phyloP scores from a whole-genome alignment of 2,113 vertebrate species.

The Panthera tigris region DNA sequence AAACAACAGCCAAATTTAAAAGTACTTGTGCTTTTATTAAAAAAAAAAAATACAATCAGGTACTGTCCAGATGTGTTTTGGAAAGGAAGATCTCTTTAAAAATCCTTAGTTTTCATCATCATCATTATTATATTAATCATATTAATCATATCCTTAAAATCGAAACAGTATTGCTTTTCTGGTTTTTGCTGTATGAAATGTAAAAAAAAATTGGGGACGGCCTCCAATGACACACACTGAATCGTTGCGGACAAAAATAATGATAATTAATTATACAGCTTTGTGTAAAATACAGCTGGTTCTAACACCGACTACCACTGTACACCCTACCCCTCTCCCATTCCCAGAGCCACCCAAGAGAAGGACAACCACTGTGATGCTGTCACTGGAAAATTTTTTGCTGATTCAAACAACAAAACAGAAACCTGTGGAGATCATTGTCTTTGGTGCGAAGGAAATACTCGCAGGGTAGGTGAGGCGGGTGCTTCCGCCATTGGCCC shows the following conservation, averaged over 20 bases:
- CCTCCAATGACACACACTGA: slow-evolving; percentile 68
- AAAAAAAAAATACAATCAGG: slow-evolving; percentile 86
- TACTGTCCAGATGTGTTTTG: slow-evolving; percentile 84
- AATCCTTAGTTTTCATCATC: slow-evolving; percentile 80
- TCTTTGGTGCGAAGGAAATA: slow-evolving; percentile 86
- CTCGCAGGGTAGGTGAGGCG: slow-evolving; percentile 53
- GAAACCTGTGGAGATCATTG: slow-evolving; percentile 77
- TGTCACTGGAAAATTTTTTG: slow-evolving; percentile 63
- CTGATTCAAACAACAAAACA: slow-evolving; percentile 45
- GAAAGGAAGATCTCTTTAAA: slow-evolving; percentile 80
- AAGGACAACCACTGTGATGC: slow-evolving; percentile 42
- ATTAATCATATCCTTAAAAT: slow-evolving; percentile 84
- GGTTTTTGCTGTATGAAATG: slow-evolving; percentile 75
- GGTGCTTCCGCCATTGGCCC: slow-evolving; percentile 7
- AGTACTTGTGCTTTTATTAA: slow-evolving; percentile 89
- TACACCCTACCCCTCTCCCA: slow-evolving; percentile 75
- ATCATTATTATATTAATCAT: slow-evolving; percentile 89
- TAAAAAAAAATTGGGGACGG: slow-evolving; percentile 54
- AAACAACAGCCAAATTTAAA: slow-evolving; percentile 76
- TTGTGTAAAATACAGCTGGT: slow-evolving; percentile 82
- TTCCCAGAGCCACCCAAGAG: slow-evolving; percentile 76
- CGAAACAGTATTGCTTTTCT: slow-evolving; percentile 76
- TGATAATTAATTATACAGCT: slow-evolving; percentile 79
- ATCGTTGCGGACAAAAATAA: slow-evolving; percentile 77
- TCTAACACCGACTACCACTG: slow-evolving; percentile 83